Base-by-base conservation (phyloP, 1,140 invertebrate species). In the Aradophagus sp. region DNA sequence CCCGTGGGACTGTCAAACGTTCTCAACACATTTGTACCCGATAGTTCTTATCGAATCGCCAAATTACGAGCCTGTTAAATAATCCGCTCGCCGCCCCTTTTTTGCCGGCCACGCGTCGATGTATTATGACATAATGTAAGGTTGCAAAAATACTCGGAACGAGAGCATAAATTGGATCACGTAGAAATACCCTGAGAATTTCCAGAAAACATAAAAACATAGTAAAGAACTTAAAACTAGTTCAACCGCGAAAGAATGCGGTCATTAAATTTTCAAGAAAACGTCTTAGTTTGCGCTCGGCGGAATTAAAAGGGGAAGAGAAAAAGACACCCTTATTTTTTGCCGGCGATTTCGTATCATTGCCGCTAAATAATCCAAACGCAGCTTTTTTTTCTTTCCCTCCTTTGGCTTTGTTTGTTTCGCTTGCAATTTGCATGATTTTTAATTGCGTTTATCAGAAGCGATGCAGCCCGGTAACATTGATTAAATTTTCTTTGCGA, bases 221-320 rank as follows among this genome's bases (percentile, higher is more conserved):
- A 52, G 31, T 58, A 50, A 58, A 67, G 41, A 58, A 58, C 27
- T 58, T 44, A 34, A 58, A 67, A 67, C 41, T 59, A 47, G 63
- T 67, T 67, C 53, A 67, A 27, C 63, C 31, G 19, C 19, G 12
- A 11, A 44, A 56, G 29, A 35, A 17, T 23, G 19, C 8, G 20
- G 35, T 58, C 67, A 63, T 70, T 70, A 70, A 63, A 70, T 58
- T 62, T 23, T 32, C 11, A 35, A 35, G 35, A 34, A 44, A 38
- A 50, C 35, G 58, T 52, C 27, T 55, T 17, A 36, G 19, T 63
- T 62, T 50, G 44, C 34, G 13, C 55, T 63, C 35, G 20, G 31
- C 32, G 13, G 13, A 62, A n/a, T 35, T 45, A 1, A 66, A 50
- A 38, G 34, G 36, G n/a, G n/a, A n/a, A n/a, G n/a, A n/a, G n/a